A percentile compares a stretch with the other conserved stretches of the same genome.
phyloP scores from a whole-genome alignment of 2,113 vertebrate genomes.

The Garra rufa region DNA sequence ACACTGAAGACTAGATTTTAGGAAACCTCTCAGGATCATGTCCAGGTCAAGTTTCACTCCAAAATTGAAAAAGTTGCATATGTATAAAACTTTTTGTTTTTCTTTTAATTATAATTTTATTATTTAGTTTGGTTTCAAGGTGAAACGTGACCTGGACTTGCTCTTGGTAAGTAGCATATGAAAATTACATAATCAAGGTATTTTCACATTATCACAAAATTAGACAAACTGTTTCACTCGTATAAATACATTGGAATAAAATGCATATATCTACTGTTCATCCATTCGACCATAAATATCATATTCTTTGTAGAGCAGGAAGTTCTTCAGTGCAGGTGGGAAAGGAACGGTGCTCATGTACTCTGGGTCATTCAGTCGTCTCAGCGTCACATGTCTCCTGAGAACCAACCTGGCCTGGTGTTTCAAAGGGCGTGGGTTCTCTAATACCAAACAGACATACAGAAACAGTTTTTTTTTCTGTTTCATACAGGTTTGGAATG shows the following conservation, averaged over 20 bases:
- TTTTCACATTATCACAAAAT: background rate
- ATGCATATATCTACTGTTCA: background rate
- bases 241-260: background rate
- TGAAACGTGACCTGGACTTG: background rate
- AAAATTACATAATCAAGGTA: background rate
- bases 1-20: background rate
- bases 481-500: background rate
- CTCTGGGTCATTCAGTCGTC: conserved; percentile 72
- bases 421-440: conserved; percentile 83
- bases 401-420: conserved; percentile 86
- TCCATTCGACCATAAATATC: conserved; percentile 69
- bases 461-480: background rate
- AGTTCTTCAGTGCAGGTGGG: conserved; percentile 78
- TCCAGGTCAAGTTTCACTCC: background rate
- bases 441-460: conserved; percentile 65
- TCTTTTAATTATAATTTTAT: no score
- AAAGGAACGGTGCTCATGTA: conserved; percentile 75
- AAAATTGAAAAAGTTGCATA: background rate
- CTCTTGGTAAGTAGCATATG: background rate
- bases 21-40: background rate
- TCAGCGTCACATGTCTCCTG: conserved; percentile 77
- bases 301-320: conserved; percentile 83
- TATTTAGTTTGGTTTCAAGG: background rate
- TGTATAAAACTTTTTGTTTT: no score
- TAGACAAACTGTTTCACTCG: background rate